Evolutionary conservation across 2,113 vertebrate species (phyloP).

Genomic region (Amia ocellicauda): DNA sequence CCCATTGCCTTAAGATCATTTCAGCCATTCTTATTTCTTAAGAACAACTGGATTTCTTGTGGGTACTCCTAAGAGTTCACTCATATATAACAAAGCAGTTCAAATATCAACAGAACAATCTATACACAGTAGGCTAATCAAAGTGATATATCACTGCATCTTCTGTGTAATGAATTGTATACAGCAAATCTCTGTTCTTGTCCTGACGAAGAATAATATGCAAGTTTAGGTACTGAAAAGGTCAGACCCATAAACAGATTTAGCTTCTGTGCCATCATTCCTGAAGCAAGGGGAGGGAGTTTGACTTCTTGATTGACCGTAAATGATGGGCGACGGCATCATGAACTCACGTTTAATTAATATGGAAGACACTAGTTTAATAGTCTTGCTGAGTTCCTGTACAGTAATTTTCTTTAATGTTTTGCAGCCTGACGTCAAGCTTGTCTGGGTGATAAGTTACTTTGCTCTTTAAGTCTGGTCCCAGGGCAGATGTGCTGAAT

Average conservation of each 20-base stretch:
- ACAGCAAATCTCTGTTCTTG: conserved; percentile 27
- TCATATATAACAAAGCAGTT: conserved; percentile 48
- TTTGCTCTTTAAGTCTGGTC: conserved; percentile 48
- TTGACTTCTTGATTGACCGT: neutral
- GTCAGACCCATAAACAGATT: conserved; percentile 47
- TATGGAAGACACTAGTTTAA: conserved; percentile 25
- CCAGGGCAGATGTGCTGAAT: conserved; percentile 43
- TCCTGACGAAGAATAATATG: conserved; percentile 52
- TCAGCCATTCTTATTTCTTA: too few species aligned
- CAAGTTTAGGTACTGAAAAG: conserved; percentile 47
- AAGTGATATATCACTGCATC: conserved; percentile 48
- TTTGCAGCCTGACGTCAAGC: conserved; percentile 13
- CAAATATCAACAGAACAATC: conserved; percentile 59
- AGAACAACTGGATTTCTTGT: too few species aligned
- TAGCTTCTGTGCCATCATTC: conserved; percentile 42
- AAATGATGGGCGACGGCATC: conserved; percentile 15
- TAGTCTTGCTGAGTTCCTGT: conserved; percentile 26
- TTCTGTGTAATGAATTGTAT: conserved; percentile 34
- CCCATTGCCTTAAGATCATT: too few species aligned
- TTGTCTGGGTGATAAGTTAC: conserved; percentile 29
- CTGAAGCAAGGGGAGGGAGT: conserved; percentile 28
- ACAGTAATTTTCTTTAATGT: conserved; percentile 28
- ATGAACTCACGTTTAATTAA: conserved; percentile 29
- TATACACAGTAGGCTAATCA: conserved; percentile 42
- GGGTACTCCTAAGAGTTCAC: too few species aligned